phyloP scores from a whole-genome alignment of 2,113 vertebrate species.

The Plotosus lineatus region DNA sequence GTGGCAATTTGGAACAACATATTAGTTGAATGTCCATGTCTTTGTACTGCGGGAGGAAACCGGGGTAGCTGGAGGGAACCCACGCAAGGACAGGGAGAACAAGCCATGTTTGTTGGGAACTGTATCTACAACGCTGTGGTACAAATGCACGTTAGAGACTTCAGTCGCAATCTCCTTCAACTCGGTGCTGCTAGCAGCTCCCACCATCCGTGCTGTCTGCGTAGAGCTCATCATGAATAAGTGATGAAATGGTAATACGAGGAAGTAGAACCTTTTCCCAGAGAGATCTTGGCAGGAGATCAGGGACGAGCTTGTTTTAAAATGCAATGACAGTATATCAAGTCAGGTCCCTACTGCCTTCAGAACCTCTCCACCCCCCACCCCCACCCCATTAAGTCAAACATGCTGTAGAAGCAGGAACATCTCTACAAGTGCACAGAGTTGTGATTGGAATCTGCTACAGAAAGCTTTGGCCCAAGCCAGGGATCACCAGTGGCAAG shows the following conservation, averaged over 20 bases:
- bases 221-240: slow-evolving; percentile 66
- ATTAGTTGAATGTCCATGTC: too few relatives aligned
- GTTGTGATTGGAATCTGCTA: slow-evolving; percentile 14
- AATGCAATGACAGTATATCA: slow-evolving; percentile 68
- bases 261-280: slow-evolving; percentile 52
- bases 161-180: slow-evolving; percentile 50
- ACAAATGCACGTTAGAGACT: slow-evolving; percentile 27
- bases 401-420: slow-evolving; percentile 34
- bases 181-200: slow-evolving; percentile 33
- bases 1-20: too few relatives aligned
- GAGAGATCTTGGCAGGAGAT: slow-evolving; percentile 59
- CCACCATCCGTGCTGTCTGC: slow-evolving; percentile 49
- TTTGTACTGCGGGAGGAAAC: too few relatives aligned
- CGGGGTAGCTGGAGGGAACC: too few relatives aligned
- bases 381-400: slow-evolving; percentile 21
- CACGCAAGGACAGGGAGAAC: too few relatives aligned
- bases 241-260: slow-evolving; percentile 65
- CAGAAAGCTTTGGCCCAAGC: neutral
- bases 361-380: neutral
- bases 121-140: slow-evolving; percentile 9
- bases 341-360: slow-evolving; percentile 63
- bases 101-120: too few relatives aligned
- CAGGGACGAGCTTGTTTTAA: slow-evolving; percentile 60
- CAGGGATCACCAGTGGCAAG: neutral
- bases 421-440: slow-evolving; percentile 32